phyloP scores from a whole-genome alignment of 1,140 invertebrate genomes.

The Parapsyche elsis region DNA sequence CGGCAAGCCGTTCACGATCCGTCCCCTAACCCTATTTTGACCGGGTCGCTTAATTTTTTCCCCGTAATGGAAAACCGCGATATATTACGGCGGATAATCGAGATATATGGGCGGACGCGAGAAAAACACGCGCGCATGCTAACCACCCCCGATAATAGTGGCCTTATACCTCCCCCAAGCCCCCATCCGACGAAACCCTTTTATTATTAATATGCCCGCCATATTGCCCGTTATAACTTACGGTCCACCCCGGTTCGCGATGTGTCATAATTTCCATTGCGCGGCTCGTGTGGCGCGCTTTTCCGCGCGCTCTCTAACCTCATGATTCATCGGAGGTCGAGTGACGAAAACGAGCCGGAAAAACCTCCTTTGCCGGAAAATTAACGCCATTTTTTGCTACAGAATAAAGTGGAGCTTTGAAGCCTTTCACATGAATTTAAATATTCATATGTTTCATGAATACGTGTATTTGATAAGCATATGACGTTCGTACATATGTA shows the following conservation, averaged over 20 bases:
- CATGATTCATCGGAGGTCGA: background rate
- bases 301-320: background rate
- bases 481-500: no score
- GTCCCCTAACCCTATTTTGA: conserved; percentile 3
- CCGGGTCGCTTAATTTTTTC: conserved; percentile 13
- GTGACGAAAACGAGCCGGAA: conserved; percentile 3
- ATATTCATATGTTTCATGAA: no score
- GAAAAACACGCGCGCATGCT: conserved; percentile 25
- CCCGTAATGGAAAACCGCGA: conserved; percentile 25
- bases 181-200: conserved; percentile 10
- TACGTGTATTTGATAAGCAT: no score
- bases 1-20: background rate
- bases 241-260: background rate
- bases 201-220: conserved; percentile 24
- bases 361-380: background rate
- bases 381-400: background rate
- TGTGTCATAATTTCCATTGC: no score
- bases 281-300: background rate
- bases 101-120: conserved; percentile 19
- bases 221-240: conserved; percentile 22
- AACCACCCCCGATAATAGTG: conserved; percentile 23
- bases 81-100: conserved; percentile 28
- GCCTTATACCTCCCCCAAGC: background rate
- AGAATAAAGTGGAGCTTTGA: no score
- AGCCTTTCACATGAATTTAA: no score